Evolutionary conservation across 2,888 invertebrate species (phyloP), one percentile per base, ranked within the genome.

Genomic region (Geotrupes spiniger): DNA sequence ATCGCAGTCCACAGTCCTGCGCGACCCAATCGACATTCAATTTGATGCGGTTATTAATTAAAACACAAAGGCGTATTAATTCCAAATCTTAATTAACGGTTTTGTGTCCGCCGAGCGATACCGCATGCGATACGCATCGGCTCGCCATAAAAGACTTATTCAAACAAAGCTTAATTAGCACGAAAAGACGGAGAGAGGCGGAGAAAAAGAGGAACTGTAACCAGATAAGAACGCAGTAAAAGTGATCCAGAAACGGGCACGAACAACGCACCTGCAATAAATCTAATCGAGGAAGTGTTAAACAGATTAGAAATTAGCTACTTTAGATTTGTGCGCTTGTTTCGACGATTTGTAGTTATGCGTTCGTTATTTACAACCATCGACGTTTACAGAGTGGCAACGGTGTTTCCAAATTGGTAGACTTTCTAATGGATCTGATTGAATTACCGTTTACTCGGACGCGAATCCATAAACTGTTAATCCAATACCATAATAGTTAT

Each of bases 121-220:
- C 14, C 6, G 10, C 10, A 2, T 6, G 27, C 16, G 17, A 39
- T 39, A 39, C 27, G 11, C 25, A 27, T 26, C 39, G 39, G 25
- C 14, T 39, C 25, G 25, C 25, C 25, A 21, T 12, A 21, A 39
- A 21, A 26, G 11, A 26, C 27, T 16, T 39, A 39, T 39, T 39
- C 15, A 39, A 39, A 39, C 39, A 39, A 39, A 26, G 39, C 27
- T 26, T 39, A 39, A 39, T 39, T 39, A 39, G 27, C 27, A 16
- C 36, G 16, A 14, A 15, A 36, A 21, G 3, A 21, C 21, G 6
- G 21, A 21, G 21, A 21, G 3, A 21, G 21, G 6, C 21, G 21
- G 6, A 21, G 21, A n/a, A n/a, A n/a, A n/a, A n/a, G n/a, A n/a
- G n/a, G n/a, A 21, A 21, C 6, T 21, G 21, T 21, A 3, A 6